Evolutionary conservation across 2,888 invertebrate species (phyloP).

Genomic region (Aspidiotus destructor): DNA sequence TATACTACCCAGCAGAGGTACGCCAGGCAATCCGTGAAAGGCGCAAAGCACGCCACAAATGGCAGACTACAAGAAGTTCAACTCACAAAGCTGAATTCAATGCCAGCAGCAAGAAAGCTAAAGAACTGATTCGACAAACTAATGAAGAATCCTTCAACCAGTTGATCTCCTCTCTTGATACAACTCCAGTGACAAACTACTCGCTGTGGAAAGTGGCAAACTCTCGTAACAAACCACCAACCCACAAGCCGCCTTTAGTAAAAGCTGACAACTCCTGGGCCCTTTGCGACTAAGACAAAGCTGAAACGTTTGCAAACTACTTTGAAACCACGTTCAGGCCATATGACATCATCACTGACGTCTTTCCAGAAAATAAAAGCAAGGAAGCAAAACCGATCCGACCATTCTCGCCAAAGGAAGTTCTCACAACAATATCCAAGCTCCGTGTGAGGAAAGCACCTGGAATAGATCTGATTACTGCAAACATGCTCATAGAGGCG

Average conservation of each 20-base stretch:
- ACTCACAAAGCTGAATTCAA: conserved; percentile 6
- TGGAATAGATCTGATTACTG: too few relatives aligned
- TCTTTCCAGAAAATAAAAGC: neutral
- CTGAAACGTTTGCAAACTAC: conserved; percentile 15
- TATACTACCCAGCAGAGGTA: conserved; percentile 1
- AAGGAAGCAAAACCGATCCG: too few relatives aligned
- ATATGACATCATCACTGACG: neutral
- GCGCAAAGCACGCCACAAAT: neutral
- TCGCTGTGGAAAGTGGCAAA: conserved; percentile 21
- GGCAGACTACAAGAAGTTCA: too few relatives aligned
- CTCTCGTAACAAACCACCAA: too few relatives aligned
- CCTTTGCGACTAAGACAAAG: conserved; percentile 1
- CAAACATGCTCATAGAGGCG: too few relatives aligned
- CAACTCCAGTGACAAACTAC: conserved; percentile 11
- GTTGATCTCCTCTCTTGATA: neutral
- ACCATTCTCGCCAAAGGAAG: too few relatives aligned
- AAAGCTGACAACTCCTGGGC: too few relatives aligned
- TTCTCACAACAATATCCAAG: too few relatives aligned
- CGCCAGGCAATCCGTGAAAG: neutral
- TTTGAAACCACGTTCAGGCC: conserved; percentile 4
- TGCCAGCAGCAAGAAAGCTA: neutral
- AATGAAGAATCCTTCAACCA: too few relatives aligned
- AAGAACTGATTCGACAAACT: conserved; percentile 2
- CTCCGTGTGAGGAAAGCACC: too few relatives aligned
- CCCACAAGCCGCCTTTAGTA: too few relatives aligned